Evolutionary conservation across 2,797 vertebrate species (phyloP).

Genomic region (Sebastes minor): DNA sequence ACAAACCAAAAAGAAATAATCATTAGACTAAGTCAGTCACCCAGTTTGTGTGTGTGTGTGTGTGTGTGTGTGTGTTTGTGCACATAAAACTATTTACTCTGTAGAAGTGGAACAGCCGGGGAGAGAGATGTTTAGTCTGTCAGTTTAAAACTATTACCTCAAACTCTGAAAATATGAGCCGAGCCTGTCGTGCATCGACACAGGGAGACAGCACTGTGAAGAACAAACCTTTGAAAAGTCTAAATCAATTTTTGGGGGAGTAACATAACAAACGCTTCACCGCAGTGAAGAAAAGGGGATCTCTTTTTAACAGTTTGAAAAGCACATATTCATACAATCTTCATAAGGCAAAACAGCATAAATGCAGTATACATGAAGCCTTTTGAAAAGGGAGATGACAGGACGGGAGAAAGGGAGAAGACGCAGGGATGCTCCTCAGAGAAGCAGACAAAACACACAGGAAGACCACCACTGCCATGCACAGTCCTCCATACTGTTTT

Average conservation of each 20-base stretch:
- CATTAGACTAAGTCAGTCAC: constrained; percentile 66
- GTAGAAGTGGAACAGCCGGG: constrained; percentile 80
- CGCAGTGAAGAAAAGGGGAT: constrained; percentile 77
- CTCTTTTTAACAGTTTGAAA: constrained; percentile 81
- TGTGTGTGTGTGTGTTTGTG: constrained; percentile 33
- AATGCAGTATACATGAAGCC: constrained; percentile 80
- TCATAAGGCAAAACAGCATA: constrained; percentile 85
- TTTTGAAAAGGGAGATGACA: constrained; percentile 76
- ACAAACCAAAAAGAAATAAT: constrained; percentile 64
- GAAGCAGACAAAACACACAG: constrained; percentile 63
- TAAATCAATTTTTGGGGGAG: constrained; percentile 85
- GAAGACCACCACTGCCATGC: constrained; percentile 50
- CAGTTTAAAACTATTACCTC: constrained; percentile 89
- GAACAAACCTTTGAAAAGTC: constrained; percentile 88
- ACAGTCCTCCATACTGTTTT: constrained; percentile 20
- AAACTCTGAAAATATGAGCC: constrained; percentile 85
- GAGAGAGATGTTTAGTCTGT: constrained; percentile 87
- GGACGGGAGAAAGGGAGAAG: constrained; percentile 57
- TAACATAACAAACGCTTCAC: constrained; percentile 82
- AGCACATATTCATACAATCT: constrained; percentile 85
- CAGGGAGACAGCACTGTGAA: constrained; percentile 82
- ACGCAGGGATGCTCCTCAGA: constrained; percentile 69
- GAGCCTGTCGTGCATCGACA: constrained; percentile 82
- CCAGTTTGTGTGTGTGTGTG: constrained; percentile 14
- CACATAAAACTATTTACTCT: constrained; percentile 81